A percentile compares a stretch with the other conserved stretches of the same genome.
Evolutionary conservation across 2,797 vertebrate species (phyloP).

Genomic region (Moxostoma hubbsi): DNA sequence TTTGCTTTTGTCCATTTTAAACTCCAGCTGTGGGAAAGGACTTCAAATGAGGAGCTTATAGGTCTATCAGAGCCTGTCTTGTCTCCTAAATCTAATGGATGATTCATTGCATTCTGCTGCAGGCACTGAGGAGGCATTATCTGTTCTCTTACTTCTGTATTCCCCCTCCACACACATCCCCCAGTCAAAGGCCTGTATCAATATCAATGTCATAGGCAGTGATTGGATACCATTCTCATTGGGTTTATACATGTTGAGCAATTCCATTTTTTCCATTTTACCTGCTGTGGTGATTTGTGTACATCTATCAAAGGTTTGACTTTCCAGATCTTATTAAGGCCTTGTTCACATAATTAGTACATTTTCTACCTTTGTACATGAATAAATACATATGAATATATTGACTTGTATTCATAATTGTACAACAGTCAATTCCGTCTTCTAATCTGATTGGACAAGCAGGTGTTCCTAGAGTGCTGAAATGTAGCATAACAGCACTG

Average conservation of each 20-base stretch:
- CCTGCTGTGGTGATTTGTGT: background rate
- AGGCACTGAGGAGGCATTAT: constrained; percentile 39
- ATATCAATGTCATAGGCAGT: background rate
- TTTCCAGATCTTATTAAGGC: background rate
- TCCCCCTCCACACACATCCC: background rate
- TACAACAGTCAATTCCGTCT: too few relatives aligned
- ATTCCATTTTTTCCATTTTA: constrained; percentile 8
- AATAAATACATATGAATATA: too few relatives aligned
- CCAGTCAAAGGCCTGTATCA: background rate
- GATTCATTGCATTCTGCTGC: constrained; percentile 33
- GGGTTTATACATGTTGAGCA: constrained; percentile 3
- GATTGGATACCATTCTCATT: constrained; percentile 12
- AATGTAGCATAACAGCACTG: too few relatives aligned
- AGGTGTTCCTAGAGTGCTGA: too few relatives aligned
- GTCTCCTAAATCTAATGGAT: constrained; percentile 35
- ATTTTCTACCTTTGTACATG: too few relatives aligned
- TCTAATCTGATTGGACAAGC: too few relatives aligned
- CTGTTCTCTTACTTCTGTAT: background rate
- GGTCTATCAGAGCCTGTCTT: constrained; percentile 23
- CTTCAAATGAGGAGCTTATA: constrained; percentile 29
- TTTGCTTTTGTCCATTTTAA: constrained; percentile 40
- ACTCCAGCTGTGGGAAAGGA: background rate
- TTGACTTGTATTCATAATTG: too few relatives aligned
- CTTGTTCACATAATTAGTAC: too few relatives aligned
- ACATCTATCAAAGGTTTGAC: background rate